Conservation (phyloP, 2,113 vertebrate genomes). For the Alces alces region DNA sequence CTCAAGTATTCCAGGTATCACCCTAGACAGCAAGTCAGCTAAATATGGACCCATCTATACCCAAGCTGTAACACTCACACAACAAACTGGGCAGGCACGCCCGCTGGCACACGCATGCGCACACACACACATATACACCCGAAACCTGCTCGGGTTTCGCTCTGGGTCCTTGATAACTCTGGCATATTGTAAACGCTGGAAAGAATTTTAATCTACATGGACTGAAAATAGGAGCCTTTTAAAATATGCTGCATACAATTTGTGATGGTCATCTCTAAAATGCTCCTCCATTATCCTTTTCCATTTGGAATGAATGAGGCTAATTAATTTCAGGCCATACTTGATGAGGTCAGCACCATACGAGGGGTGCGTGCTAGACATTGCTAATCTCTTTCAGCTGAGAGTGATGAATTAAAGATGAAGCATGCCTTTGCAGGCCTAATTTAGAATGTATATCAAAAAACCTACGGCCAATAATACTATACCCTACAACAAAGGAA, state of each 20-base stretch:
- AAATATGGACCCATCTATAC: conserved; percentile 32
- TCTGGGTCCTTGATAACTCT: conserved; percentile 70
- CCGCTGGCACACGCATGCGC: conserved; percentile 32
- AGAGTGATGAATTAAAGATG: conserved; percentile 90
- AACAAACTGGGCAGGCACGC: background rate
- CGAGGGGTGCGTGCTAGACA: conserved; percentile 86
- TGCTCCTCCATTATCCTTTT: conserved; percentile 84
- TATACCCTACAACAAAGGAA: conserved; percentile 84
- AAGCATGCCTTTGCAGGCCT: conserved; percentile 86
- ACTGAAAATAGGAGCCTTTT: conserved; percentile 76
- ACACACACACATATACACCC: conserved; percentile 57
- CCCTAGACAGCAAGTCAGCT: conserved; percentile 52
- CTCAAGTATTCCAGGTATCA: conserved; percentile 69
- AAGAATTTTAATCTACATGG: conserved; percentile 81
- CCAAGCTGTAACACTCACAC: background rate
- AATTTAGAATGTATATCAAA: conserved; percentile 89
- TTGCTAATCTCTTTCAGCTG: conserved; percentile 89
- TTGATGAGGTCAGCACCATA: conserved; percentile 88
- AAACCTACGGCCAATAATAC: conserved; percentile 86
- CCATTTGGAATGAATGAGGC: conserved; percentile 88
- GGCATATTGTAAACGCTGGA: conserved; percentile 76
- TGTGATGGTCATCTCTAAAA: conserved; percentile 86
- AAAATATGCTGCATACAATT: conserved; percentile 83
- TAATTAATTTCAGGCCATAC: conserved; percentile 90
- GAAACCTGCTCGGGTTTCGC: conserved; percentile 57